phyloP scores from a whole-genome alignment of 2,888 invertebrate genomes.

The Standfussiana lucernea region DNA sequence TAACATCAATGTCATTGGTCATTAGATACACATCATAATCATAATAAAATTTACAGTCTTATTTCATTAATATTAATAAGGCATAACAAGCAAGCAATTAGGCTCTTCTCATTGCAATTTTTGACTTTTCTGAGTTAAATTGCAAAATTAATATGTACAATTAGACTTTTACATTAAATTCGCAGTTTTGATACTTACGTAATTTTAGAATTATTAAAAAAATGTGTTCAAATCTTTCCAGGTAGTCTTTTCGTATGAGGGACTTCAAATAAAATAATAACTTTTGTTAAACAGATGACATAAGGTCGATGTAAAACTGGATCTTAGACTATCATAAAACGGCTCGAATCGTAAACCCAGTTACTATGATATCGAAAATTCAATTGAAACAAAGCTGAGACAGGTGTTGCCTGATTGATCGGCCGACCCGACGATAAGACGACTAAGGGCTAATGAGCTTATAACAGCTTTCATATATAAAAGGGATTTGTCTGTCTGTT shows the following conservation, averaged over 20 bases:
- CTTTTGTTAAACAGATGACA: neutral
- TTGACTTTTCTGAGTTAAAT: neutral
- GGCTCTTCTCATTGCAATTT: neutral
- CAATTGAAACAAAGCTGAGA: conserved; percentile 72
- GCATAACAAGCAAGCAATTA: too few relatives aligned
- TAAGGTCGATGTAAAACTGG: neutral
- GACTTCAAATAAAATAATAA: neutral
- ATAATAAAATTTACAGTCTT: too few relatives aligned
- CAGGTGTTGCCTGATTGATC: conserved; percentile 64
- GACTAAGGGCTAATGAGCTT: conserved; percentile 63
- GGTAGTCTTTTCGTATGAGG: neutral
- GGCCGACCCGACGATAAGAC: conserved; percentile 60
- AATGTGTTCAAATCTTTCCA: too few relatives aligned
- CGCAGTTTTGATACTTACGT: neutral
- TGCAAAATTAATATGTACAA: neutral
- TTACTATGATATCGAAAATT: conserved; percentile 69
- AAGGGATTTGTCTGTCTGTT: conserved; percentile 9
- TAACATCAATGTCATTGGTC: too few relatives aligned
- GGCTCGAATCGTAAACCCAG: conserved; percentile 37
- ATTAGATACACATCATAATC: too few relatives aligned
- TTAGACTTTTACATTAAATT: neutral
- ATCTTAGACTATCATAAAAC: conserved; percentile 41
- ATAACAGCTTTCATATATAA: conserved; percentile 52
- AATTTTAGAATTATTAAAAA: neutral
- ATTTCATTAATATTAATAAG: too few relatives aligned